phyloP scores from a whole-genome alignment of 2,797 vertebrate species.

The Myotis daubentonii region DNA sequence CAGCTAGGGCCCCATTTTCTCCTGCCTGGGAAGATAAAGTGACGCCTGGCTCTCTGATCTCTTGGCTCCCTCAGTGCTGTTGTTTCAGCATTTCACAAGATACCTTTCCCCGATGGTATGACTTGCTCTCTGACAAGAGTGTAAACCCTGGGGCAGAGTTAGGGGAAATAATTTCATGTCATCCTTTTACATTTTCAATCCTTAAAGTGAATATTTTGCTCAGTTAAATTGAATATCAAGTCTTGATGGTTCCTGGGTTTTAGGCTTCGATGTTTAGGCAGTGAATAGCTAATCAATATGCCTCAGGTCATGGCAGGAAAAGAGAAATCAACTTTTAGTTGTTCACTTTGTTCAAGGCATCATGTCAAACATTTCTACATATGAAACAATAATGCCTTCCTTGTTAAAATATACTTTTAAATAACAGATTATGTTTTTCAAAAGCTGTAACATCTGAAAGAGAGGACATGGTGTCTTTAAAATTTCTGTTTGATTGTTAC shows the following conservation, averaged over 20 bases:
- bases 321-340: slow-evolving; percentile 48
- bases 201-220: slow-evolving; percentile 60
- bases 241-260: slow-evolving; percentile 40
- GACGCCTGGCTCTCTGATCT: background rate
- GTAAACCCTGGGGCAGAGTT: background rate
- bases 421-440: background rate
- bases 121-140: slow-evolving; percentile 39
- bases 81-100: background rate
- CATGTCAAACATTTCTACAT: slow-evolving; percentile 15
- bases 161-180: background rate
- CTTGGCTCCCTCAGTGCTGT: background rate
- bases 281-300: slow-evolving; percentile 43
- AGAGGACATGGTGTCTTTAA: background rate
- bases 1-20: background rate
- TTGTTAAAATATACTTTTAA: slow-evolving; percentile 56
- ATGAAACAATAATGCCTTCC: background rate
- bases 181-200: slow-evolving; percentile 31
- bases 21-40: background rate
- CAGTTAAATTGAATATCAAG: slow-evolving; percentile 24
- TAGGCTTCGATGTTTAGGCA: slow-evolving; percentile 27
- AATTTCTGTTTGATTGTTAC: slow-evolving; percentile 20
- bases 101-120: background rate
- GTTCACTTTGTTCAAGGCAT: slow-evolving; percentile 18
- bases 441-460: slow-evolving; percentile 46
- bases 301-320: background rate